Base-by-base conservation (phyloP, 2,113 vertebrate species). In the Pyxicephalus adspersus region DNA sequence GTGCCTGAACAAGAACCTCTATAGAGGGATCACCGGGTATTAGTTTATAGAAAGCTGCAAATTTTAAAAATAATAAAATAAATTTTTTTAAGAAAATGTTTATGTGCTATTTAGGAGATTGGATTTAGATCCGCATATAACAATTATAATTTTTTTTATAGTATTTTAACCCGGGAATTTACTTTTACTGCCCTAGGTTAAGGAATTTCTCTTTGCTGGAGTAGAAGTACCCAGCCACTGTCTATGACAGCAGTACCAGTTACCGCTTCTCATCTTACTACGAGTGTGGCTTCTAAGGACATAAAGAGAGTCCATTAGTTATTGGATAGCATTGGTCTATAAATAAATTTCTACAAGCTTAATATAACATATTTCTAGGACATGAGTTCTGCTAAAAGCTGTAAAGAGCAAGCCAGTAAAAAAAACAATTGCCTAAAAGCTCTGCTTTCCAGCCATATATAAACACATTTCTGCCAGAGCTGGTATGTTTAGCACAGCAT, bases 221-320 rank as follows among this genome's bases (percentile, higher is more conserved):
- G 38, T 38, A 38, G 38, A 38, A 38, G 38, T 38, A 4, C 3
- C 38, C 38, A 9, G 4, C 11, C 38, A 9, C 1, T 38, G 61
- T 5, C 61, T 28, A 18, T 28, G 25, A 16, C 23, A 5, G 23
- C 17, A 18, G 26, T 5, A 29, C 11, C 55, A 61, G 29, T 18
- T 25, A 26, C 28, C 22, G 57, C 29, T 60, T 75, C 72, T 75
- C 57, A 31, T 57, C 58, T 73, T 57, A 73, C 52, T 73, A 31
- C 52, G 58, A 31, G 52, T 75, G 58, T 15, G 25, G 31, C 72
- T 75, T 61, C 61, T 61, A 61, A 25, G 72, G 57, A 57, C 70
- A 73, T 54, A 72, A 72, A 60, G 8, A 34, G 71, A 57, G 28
- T 58, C 71, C 71, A 74, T 75, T 61, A 75, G 72, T 38, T 60